A percentile compares a stretch with the other conserved stretches of the same genome.
Evolutionary conservation across 2,113 vertebrate genomes (phyloP).

Genomic region (Archocentrus centrarchus): DNA sequence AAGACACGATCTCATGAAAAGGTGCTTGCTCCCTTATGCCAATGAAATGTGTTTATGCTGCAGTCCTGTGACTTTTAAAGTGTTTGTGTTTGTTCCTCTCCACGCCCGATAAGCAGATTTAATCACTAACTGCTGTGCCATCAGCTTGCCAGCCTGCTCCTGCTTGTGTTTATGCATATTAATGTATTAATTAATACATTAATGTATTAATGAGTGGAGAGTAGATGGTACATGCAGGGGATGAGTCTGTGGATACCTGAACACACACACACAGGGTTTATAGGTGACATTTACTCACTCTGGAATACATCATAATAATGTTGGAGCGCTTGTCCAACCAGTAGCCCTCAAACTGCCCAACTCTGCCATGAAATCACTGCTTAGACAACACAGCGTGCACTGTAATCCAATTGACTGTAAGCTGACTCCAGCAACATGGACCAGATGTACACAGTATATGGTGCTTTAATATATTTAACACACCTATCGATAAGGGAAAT

Average conservation of each 20-base stretch:
- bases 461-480: slow-evolving; percentile 27
- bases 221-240: slow-evolving; percentile 31
- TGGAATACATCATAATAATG: not conserved
- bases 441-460: not conserved
- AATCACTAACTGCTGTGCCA: slow-evolving; percentile 17
- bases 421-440: slow-evolving; percentile 1
- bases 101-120: slow-evolving; percentile 30
- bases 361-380: not conserved
- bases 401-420: slow-evolving; percentile 42
- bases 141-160: not conserved
- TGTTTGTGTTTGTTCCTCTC: slow-evolving; percentile 12
- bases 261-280: not conserved
- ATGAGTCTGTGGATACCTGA: slow-evolving; percentile 13
- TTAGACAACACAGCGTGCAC: not conserved
- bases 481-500: slow-evolving; percentile 19
- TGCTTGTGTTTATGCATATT: slow-evolving; percentile 1
- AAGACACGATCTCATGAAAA: slow-evolving; percentile 22
- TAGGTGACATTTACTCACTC: slow-evolving; percentile 6
- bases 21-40: slow-evolving; percentile 4
- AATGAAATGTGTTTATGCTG: slow-evolving; percentile 15
- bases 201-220: slow-evolving; percentile 26
- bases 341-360: not conserved
- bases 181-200: not conserved
- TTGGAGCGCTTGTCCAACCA: not conserved
- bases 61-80: slow-evolving; percentile 2